phyloP scores from a whole-genome alignment of 2,113 vertebrate genomes.

The Thinocorus orbignyianus region DNA sequence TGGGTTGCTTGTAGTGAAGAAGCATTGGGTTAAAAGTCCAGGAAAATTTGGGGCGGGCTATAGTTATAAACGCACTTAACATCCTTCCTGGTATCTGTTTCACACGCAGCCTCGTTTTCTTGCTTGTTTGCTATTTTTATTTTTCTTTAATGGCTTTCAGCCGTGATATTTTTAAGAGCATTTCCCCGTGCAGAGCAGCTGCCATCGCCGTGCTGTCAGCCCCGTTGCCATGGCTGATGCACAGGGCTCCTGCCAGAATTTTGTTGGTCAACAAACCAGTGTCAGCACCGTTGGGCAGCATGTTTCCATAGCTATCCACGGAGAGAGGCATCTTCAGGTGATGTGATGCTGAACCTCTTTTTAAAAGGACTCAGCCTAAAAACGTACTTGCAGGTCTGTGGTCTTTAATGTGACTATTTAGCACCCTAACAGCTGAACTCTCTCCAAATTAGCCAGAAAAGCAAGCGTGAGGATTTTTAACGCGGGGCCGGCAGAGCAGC shows the following conservation, averaged over 20 bases:
- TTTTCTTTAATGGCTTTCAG: conserved; percentile 19
- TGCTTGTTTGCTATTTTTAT: conserved; percentile 24
- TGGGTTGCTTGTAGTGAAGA: not conserved
- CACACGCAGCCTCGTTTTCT: not conserved
- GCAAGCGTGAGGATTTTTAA: not conserved
- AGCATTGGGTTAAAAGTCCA: not conserved
- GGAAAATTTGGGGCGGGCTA: not conserved
- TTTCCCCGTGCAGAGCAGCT: not conserved
- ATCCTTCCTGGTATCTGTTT: not conserved
- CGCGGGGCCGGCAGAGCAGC: not conserved
- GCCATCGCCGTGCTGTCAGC: conserved; percentile 4
- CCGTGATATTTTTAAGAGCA: conserved; percentile 1
- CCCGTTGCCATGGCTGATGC: conserved; percentile 30
- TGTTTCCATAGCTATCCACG: rapidly evolving
- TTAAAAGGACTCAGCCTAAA: not conserved
- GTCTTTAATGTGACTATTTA: not conserved
- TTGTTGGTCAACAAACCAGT: conserved; percentile 5
- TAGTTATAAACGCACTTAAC: not conserved
- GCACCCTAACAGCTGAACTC: not conserved
- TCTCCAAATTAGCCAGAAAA: not conserved
- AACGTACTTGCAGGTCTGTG: not conserved
- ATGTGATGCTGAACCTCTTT: not conserved
- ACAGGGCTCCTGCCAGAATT: not conserved
- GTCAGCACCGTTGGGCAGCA: not conserved
- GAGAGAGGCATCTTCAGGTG: not conserved